Evolutionary conservation across 1,140 invertebrate genomes (phyloP), one percentile per base, ranked within the genome.

Genomic region (Acromyrmex echinatior): DNA sequence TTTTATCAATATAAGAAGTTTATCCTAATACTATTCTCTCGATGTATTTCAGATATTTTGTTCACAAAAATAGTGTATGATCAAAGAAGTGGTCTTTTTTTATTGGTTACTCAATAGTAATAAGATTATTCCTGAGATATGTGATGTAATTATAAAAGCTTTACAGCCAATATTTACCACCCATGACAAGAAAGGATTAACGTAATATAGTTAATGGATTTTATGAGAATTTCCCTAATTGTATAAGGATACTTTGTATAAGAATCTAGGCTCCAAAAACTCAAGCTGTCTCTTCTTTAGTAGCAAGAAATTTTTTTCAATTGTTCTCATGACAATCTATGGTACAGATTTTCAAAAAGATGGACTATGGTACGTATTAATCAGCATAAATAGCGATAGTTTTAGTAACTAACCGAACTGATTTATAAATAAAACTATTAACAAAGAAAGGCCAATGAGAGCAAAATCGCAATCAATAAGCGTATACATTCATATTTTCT

Each of bases 301-400:
- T 81, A 35, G 81, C 16, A 87, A 87, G 62, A 70, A 73, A 58
- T 87, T 78, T 63, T 88, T 88, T 58, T 81, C 89, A 25, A 79
- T 31, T 31, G 74, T 86, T 18, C 53, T 76, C 39, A 84, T 77
- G 62, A 66, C 68, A 80, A 51, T 88, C 21, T 80, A 81, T 21
- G 86, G 80, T 35, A 58, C 53, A 7, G 35, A 78, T 73, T 16
- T 84, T 62, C 53, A 78, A 63, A 78, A 39, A 31, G 35, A 1
- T 68, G 16, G 65, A 68, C 35, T 45, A 68, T 68, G 65, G 65
- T 68, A 18, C 1, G 9, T 68, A 39, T 68, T 68, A 39, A 6
- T 39, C 35, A 39, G 35, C 35, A 66, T 66, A 7, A 66, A 66
- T 39, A 66, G 9, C 10, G 9, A 66, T 66, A 39, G 39, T n/a